A percentile compares a stretch with the other conserved stretches of the same genome.
Conservation (phyloP, 2,797 vertebrate species). For the Hapalemur alaotrensis region DNA sequence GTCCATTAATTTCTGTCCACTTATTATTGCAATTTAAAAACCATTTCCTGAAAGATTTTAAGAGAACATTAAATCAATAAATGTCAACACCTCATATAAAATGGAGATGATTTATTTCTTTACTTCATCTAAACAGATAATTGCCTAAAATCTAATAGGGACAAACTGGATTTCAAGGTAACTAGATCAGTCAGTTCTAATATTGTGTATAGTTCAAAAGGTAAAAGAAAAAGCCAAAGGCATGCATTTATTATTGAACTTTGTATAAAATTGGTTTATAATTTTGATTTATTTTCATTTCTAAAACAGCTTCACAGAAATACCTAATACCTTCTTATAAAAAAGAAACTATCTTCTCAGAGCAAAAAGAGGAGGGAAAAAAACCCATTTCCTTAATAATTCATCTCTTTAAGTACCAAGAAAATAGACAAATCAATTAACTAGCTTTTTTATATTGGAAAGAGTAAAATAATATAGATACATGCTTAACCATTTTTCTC, state of each 20-base stretch:
- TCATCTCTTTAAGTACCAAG: not conserved
- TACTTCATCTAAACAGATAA: conserved; percentile 72
- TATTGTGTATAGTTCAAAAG: conserved; percentile 33
- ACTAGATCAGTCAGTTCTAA: conserved; percentile 60
- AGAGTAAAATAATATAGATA: not conserved
- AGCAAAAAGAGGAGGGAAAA: not conserved
- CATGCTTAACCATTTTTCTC: not conserved
- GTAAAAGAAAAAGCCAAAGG: conserved; percentile 49
- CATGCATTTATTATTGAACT: conserved; percentile 5
- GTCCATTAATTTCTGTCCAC: conserved; percentile 70
- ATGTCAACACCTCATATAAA: conserved; percentile 73
- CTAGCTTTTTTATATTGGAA: not conserved
- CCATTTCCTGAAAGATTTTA: conserved; percentile 68
- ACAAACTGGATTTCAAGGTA: conserved; percentile 68
- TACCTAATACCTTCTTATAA: conserved; percentile 42
- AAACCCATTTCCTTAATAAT: not conserved
- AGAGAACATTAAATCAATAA: conserved; percentile 77
- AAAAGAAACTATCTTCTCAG: conserved; percentile 34
- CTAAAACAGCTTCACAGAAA: not conserved
- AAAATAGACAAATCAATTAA: not conserved
- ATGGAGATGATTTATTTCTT: conserved; percentile 74
- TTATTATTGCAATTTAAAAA: conserved; percentile 75
- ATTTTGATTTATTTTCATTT: conserved; percentile 53
- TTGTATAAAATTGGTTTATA: conserved; percentile 46
- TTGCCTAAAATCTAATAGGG: conserved; percentile 66